Conservation (phyloP, 2,888 invertebrate species). For the Amblyjoppa proteus region DNA sequence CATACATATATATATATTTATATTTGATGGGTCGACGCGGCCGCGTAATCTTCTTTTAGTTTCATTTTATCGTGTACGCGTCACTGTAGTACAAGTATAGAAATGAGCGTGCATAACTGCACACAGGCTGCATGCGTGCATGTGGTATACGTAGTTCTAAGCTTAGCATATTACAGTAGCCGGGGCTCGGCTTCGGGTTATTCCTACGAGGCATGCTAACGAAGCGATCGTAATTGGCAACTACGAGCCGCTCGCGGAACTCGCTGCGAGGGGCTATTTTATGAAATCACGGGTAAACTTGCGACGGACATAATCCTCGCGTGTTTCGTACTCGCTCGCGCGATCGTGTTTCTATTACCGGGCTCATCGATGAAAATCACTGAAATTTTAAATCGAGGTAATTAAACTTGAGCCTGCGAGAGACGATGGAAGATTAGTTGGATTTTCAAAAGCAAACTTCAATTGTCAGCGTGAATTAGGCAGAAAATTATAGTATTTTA, state of each 20-base stretch:
- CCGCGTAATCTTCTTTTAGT: constrained; percentile 23
- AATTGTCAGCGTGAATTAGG: neutral
- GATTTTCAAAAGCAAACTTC: neutral
- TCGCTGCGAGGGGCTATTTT: constrained; percentile 22
- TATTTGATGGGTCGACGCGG: neutral
- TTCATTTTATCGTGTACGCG: constrained; percentile 8
- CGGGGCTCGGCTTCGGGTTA: constrained; percentile 28
- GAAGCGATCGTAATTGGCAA: constrained; percentile 58
- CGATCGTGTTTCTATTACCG: neutral
- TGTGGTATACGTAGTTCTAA: constrained; percentile 5
- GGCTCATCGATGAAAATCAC: neutral
- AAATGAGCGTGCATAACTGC: constrained; percentile 17
- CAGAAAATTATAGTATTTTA: neutral
- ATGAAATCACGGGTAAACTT: constrained; percentile 24
- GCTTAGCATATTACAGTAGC: constrained; percentile 30
- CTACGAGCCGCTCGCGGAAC: constrained; percentile 13
- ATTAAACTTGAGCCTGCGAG: neutral
- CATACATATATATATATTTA: neutral
- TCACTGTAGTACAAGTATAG: constrained; percentile 27
- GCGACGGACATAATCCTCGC: constrained; percentile 1
- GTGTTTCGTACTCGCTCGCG: constrained; percentile 8
- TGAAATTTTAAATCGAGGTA: neutral
- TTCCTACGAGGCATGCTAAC: constrained; percentile 53
- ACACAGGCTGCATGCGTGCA: neutral
- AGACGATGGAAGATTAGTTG: neutral